Evolutionary conservation across 2,888 invertebrate genomes (phyloP).

Genomic region (Ennomos erosarius): DNA sequence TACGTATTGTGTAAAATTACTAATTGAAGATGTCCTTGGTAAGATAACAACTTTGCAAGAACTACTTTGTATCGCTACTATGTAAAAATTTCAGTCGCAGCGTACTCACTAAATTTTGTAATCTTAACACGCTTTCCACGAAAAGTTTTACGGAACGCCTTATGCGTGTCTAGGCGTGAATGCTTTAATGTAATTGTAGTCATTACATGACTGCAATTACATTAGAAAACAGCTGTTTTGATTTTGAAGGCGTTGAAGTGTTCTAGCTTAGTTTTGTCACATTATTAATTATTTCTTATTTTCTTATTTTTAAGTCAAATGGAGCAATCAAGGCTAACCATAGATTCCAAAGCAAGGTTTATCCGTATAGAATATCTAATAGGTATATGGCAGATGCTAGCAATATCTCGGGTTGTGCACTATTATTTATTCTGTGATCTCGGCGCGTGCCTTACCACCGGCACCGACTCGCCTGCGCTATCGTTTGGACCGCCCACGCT

Average conservation of each 20-base stretch:
- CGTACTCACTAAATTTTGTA: too few species aligned
- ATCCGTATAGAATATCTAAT: not conserved
- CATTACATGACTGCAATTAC: too few species aligned
- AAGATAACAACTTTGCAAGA: constrained; percentile 1
- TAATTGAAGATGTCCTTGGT: constrained; percentile 1
- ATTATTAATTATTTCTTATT: too few species aligned
- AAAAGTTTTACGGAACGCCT: too few species aligned
- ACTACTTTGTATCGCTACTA: not conserved
- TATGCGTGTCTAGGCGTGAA: too few species aligned
- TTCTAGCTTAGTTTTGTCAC: too few species aligned
- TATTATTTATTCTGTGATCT: too few species aligned
- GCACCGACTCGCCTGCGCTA: constrained; percentile 11
- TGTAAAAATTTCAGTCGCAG: not conserved
- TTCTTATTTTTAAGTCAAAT: too few species aligned
- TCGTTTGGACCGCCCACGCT: constrained; percentile 67
- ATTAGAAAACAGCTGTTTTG: too few species aligned
- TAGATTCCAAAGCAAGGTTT: not conserved
- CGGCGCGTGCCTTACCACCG: constrained; percentile 73
- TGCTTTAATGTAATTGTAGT: too few species aligned
- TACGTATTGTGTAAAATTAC: constrained; percentile 14
- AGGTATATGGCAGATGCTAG: constrained; percentile 23
- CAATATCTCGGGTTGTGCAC: constrained; percentile 55
- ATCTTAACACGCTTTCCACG: too few species aligned
- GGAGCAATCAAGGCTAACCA: not conserved
- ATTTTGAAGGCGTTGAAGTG: too few species aligned